Evolutionary conservation across 1,140 invertebrate species (phyloP).

Genomic region (Littorina saxatilis): DNA sequence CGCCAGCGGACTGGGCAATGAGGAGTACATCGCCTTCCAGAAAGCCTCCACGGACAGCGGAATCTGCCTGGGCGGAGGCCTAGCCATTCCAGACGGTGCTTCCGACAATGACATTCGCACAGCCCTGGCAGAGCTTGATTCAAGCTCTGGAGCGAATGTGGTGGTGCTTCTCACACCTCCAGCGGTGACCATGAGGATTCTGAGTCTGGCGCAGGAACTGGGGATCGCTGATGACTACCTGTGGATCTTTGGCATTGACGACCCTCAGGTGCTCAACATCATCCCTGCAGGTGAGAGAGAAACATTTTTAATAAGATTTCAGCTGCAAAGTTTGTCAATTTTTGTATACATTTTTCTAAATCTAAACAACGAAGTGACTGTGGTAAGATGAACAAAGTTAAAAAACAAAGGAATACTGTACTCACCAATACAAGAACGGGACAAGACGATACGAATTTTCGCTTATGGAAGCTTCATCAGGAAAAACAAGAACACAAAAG

Average conservation of each 20-base stretch:
- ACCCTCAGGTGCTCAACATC: background rate
- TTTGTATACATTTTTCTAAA: too few relatives aligned
- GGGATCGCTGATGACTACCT: slow-evolving; percentile 53
- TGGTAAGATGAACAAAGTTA: too few relatives aligned
- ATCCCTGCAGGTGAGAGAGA: slow-evolving; percentile 2
- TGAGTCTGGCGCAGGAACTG: slow-evolving; percentile 54
- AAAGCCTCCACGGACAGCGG: slow-evolving; percentile 38
- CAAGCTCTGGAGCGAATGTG: slow-evolving; percentile 50
- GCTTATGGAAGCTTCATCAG: too few relatives aligned
- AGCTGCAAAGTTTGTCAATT: too few relatives aligned
- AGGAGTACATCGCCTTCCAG: slow-evolving; percentile 41
- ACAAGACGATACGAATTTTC: too few relatives aligned
- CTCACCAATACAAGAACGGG: too few relatives aligned
- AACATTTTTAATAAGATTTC: too few relatives aligned
- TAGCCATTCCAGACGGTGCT: slow-evolving; percentile 9
- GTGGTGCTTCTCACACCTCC: slow-evolving; percentile 57
- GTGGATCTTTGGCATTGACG: slow-evolving; percentile 55
- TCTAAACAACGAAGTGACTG: too few relatives aligned
- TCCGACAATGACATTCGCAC: slow-evolving; percentile 38
- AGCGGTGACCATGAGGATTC: slow-evolving; percentile 47
- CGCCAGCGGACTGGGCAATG: slow-evolving; percentile 77
- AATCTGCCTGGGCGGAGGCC: slow-evolving; percentile 46
- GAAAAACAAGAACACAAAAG: too few relatives aligned
- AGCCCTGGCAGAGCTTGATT: slow-evolving; percentile 46
- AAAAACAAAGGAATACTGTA: too few relatives aligned